Conservation (phyloP, 2,888 invertebrate species). For the Teleiodes luculella region DNA sequence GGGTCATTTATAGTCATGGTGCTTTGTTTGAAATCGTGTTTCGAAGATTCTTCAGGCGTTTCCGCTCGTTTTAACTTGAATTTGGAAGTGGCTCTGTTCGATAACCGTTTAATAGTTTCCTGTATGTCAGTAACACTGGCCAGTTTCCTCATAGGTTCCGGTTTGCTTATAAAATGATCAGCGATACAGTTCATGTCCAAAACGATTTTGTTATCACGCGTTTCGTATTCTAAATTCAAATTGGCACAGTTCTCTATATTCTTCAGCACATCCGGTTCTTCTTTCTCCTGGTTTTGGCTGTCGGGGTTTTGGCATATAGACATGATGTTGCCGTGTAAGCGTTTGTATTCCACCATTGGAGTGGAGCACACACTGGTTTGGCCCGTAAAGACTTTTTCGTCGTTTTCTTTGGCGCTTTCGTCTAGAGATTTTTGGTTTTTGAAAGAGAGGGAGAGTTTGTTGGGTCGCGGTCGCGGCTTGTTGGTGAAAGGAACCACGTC, state of each 20-base stretch:
- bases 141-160: constrained; percentile 63
- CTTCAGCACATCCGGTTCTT: constrained; percentile 61
- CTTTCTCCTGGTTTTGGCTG: constrained; percentile 74
- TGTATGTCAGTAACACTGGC: constrained; percentile 82
- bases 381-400: constrained; percentile 75
- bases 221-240: constrained; percentile 52
- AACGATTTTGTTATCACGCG: constrained; percentile 56
- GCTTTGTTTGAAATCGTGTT: constrained; percentile 55
- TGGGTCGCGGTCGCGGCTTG: constrained; percentile 74
- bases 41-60: constrained; percentile 41
- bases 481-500: constrained; percentile 75
- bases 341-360: constrained; percentile 87
- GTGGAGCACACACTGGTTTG: constrained; percentile 88
- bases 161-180: constrained; percentile 72
- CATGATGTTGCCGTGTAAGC: constrained; percentile 84
- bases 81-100: constrained; percentile 78
- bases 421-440: constrained; percentile 78
- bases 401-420: constrained; percentile 74
- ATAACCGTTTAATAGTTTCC: constrained; percentile 77
- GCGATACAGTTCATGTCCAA: constrained; percentile 66
- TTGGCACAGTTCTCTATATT: constrained; percentile 57
- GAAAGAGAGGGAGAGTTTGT: constrained; percentile 77
- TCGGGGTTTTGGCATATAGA: constrained; percentile 85
- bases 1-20: constrained; percentile 89
- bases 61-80: constrained; percentile 63